Conservation (phyloP, 2,888 invertebrate genomes). For the Schizotus pectinicornis region DNA sequence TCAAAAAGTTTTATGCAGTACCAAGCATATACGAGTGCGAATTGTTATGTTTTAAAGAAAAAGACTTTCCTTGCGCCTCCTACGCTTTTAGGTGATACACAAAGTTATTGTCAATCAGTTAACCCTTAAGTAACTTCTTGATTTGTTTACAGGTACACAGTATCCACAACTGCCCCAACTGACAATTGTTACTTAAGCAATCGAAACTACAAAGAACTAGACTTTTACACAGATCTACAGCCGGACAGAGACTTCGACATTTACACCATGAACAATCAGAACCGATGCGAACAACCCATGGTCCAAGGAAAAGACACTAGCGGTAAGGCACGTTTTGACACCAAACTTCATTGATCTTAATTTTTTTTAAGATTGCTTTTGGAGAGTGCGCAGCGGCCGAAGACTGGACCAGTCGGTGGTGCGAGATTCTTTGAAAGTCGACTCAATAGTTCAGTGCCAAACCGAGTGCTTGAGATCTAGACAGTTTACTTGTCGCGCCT, state of each 20-base stretch:
- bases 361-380: conserved; percentile 74
- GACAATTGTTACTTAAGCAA: conserved; percentile 83
- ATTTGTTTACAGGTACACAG: conserved; percentile 57
- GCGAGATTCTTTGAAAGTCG: conserved; percentile 70
- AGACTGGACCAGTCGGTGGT: conserved; percentile 69
- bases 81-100: conserved; percentile 73
- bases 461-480: conserved; percentile 76
- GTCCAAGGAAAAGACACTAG: conserved; percentile 57
- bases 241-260: conserved; percentile 80
- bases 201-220: conserved; percentile 70
- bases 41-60: conserved; percentile 72
- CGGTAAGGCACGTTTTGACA: conserved; percentile 42
- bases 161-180: conserved; percentile 61
- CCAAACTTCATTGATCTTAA: conserved; percentile 9
- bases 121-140: background rate
- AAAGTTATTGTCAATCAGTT: background rate
- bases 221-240: conserved; percentile 75
- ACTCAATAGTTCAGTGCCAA: conserved; percentile 80
- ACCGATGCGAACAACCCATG: conserved; percentile 58
- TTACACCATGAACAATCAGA: conserved; percentile 72
- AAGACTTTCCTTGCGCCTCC: conserved; percentile 75
- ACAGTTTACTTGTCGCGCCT: conserved; percentile 80
- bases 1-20: conserved; percentile 69
- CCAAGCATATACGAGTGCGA: conserved; percentile 79
- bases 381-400: conserved; percentile 78